phyloP scores from a whole-genome alignment of 2,113 vertebrate genomes.

The Salminus brasiliensis region DNA sequence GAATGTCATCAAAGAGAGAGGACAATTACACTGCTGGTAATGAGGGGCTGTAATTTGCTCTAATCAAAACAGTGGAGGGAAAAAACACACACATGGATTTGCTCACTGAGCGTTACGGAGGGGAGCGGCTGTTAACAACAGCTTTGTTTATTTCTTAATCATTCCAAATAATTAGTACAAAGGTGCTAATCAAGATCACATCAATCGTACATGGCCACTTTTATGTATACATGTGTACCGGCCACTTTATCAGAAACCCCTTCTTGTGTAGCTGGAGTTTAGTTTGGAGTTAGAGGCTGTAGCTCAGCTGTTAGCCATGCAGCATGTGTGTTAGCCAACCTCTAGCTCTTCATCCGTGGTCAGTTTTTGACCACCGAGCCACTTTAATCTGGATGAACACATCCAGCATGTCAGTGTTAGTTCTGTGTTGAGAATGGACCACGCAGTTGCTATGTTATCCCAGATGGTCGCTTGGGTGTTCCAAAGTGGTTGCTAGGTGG shows the following conservation, averaged over 20 bases:
- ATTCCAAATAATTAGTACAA: background rate
- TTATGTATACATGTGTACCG: background rate
- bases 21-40: conserved; percentile 10
- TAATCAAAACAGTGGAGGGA: background rate
- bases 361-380: too few relatives aligned
- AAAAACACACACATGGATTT: background rate
- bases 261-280: too few relatives aligned
- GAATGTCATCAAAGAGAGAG: background rate
- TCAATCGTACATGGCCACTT: background rate
- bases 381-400: too few relatives aligned
- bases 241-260: background rate
- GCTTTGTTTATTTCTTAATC: conserved; percentile 18
- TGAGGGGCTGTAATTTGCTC: conserved; percentile 1
- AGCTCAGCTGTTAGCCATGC: too few relatives aligned
- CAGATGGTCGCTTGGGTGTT: too few relatives aligned
- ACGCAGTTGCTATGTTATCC: too few relatives aligned
- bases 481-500: too few relatives aligned
- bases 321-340: too few relatives aligned
- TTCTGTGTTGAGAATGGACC: too few relatives aligned
- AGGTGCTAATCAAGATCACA: background rate
- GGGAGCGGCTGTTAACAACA: background rate
- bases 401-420: too few relatives aligned
- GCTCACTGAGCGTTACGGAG: background rate
- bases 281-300: too few relatives aligned
- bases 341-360: too few relatives aligned